Evolutionary conservation across 2,888 invertebrate genomes (phyloP).

Genomic region (Graphium colonna): DNA sequence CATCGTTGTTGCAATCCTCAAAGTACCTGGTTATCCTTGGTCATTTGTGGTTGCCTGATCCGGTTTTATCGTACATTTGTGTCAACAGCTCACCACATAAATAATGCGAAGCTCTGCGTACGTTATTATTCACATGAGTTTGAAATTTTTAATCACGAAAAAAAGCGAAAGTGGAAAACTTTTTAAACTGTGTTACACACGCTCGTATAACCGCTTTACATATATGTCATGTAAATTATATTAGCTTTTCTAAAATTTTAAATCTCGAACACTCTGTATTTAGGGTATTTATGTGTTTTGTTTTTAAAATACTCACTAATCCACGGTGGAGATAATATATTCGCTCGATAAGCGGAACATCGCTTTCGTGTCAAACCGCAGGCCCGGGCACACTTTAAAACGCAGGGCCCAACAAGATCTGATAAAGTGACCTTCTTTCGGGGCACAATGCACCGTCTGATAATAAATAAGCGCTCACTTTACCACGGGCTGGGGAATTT

Average conservation of each 20-base stretch:
- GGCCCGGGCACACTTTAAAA: constrained; percentile 52
- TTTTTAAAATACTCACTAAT: constrained; percentile 12
- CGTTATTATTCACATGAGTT: constrained; percentile 5
- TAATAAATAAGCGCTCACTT: constrained; percentile 75
- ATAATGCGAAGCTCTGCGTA: constrained; percentile 1
- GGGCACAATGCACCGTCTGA: constrained; percentile 57
- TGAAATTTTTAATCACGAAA: background rate
- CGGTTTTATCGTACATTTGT: constrained; percentile 9
- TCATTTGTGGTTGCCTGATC: constrained; percentile 4
- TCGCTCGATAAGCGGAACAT: constrained; percentile 32
- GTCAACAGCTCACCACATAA: constrained; percentile 1
- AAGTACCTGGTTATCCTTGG: constrained; percentile 12
- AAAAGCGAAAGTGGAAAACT: background rate
- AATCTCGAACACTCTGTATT: background rate
- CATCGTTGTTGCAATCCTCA: background rate
- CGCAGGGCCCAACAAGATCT: constrained; percentile 57
- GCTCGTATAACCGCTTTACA: constrained; percentile 8
- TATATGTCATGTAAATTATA: background rate
- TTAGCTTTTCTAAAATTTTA: too few species aligned
- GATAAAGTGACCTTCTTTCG: constrained; percentile 56
- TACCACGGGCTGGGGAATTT: constrained; percentile 66
- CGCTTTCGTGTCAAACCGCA: constrained; percentile 48
- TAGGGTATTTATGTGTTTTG: background rate
- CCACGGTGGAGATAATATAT: constrained; percentile 18
- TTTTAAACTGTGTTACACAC: background rate